phyloP scores from a whole-genome alignment of 2,797 vertebrate species.

The Peromyscus nudipes region DNA sequence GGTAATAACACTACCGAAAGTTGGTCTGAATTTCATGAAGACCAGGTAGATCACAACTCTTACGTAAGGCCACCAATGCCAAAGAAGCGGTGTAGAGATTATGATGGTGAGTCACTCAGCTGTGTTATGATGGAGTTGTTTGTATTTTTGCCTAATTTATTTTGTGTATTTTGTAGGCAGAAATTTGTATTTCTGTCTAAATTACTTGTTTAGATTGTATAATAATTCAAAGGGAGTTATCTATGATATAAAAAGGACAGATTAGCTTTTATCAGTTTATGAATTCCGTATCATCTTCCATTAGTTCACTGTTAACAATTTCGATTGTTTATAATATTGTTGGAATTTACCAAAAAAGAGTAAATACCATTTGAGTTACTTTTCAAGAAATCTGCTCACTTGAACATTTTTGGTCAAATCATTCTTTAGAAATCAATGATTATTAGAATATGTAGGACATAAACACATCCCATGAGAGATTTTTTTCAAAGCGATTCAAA shows the following conservation, averaged over 20 bases:
- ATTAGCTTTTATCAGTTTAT: constrained; percentile 38
- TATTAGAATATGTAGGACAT: constrained; percentile 40
- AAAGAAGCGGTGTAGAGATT: constrained; percentile 98
- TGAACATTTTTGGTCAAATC: constrained; percentile 56
- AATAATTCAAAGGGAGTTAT: constrained; percentile 50
- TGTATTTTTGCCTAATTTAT: constrained; percentile 35
- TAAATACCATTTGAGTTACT: constrained; percentile 48
- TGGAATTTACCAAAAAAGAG: constrained; percentile 24
- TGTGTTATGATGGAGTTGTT: constrained; percentile 12
- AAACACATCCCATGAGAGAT: constrained; percentile 29
- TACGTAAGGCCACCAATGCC: constrained; percentile 93
- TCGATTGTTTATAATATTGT: background rate
- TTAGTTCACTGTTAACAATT: background rate
- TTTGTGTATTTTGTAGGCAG: background rate
- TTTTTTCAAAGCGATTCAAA: constrained; percentile 62
- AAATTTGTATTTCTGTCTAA: background rate
- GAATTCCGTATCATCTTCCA: constrained; percentile 50
- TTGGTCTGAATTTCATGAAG: constrained; percentile 96
- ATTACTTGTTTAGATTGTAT: constrained; percentile 14
- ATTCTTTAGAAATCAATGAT: constrained; percentile 63
- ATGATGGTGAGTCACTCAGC: constrained; percentile 92
- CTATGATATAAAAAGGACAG: constrained; percentile 22
- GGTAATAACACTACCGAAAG: constrained; percentile 97
- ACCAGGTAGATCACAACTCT: constrained; percentile 93
- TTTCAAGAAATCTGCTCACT: constrained; percentile 26